Evolutionary conservation across 2,888 invertebrate genomes (phyloP).

Genomic region (Himalopsyche anomala): DNA sequence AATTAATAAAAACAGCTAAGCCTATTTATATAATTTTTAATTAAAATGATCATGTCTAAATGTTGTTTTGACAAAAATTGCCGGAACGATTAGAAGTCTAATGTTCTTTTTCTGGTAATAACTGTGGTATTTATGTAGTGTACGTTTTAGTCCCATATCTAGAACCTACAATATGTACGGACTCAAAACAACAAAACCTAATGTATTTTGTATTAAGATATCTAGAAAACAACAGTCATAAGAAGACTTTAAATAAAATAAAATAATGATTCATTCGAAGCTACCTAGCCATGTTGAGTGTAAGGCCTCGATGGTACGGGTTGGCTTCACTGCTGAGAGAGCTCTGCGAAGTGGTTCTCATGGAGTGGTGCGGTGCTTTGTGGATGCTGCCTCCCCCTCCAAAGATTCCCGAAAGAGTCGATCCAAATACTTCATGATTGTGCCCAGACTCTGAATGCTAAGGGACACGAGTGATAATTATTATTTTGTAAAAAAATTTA

Average conservation of each 20-base stretch:
- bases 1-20: too few relatives aligned
- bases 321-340: constrained; percentile 67
- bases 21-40: too few relatives aligned
- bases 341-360: constrained; percentile 72
- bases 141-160: not conserved
- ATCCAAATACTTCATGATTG: constrained; percentile 80
- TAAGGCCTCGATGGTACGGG: constrained; percentile 64
- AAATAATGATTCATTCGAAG: constrained; percentile 3
- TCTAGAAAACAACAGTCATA: not conserved
- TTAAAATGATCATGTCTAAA: too few relatives aligned
- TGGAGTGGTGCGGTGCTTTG: constrained; percentile 69
- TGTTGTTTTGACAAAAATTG: too few relatives aligned
- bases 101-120: not conserved
- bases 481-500: not conserved
- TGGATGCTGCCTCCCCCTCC: constrained; percentile 74
- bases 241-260: not conserved
- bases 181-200: not conserved
- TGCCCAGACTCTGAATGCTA: constrained; percentile 72
- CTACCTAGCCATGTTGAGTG: constrained; percentile 64
- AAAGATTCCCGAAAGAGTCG: constrained; percentile 84
- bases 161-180: not conserved
- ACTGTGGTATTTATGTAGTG: not conserved
- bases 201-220: constrained; percentile 5
- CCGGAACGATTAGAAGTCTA: too few relatives aligned
- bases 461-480: not conserved